Evolutionary conservation across 2,888 invertebrate genomes (phyloP).

Genomic region (Lepidocyrtinus sp.): DNA sequence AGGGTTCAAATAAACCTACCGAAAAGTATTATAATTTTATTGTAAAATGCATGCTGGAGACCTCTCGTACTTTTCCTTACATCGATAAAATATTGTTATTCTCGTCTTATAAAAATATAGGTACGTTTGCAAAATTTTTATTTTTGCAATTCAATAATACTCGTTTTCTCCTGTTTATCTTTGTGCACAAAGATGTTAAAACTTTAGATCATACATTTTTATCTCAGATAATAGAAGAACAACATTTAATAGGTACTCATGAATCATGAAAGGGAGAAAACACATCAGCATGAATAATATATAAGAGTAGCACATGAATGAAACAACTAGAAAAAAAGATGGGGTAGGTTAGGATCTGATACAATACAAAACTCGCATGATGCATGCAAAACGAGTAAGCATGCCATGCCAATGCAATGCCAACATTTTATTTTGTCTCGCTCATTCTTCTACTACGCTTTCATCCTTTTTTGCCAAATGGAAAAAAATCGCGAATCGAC

Average conservation of each 20-base stretch:
- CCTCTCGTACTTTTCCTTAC: no score
- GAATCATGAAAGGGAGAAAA: not conserved
- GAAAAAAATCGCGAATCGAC: not conserved
- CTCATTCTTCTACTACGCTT: not conserved
- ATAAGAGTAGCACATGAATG: not conserved
- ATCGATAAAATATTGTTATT: no score
- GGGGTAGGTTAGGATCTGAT: slow-evolving; percentile 51
- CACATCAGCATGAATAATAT: not conserved
- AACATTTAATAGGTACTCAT: not conserved
- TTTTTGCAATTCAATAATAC: no score
- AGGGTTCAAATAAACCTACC: no score
- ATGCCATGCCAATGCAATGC: not conserved
- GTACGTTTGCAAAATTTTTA: no score
- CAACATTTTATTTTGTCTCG: not conserved
- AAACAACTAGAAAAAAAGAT: not conserved
- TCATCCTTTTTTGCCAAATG: not conserved
- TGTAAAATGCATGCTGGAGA: no score
- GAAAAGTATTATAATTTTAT: no score
- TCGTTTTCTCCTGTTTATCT: no score
- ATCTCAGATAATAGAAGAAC: not conserved
- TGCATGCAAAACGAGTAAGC: not conserved
- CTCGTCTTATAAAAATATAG: no score
- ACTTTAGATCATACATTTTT: not conserved
- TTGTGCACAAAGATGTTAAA: no score
- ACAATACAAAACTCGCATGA: not conserved